Percentiles rank a stretch among this genome's conserved stretches.
These are phyloP conservation scores for Eurytoma californica DNA, from an alignment of 2,888 invertebrate species.

Conservation along the genomic window DNA sequence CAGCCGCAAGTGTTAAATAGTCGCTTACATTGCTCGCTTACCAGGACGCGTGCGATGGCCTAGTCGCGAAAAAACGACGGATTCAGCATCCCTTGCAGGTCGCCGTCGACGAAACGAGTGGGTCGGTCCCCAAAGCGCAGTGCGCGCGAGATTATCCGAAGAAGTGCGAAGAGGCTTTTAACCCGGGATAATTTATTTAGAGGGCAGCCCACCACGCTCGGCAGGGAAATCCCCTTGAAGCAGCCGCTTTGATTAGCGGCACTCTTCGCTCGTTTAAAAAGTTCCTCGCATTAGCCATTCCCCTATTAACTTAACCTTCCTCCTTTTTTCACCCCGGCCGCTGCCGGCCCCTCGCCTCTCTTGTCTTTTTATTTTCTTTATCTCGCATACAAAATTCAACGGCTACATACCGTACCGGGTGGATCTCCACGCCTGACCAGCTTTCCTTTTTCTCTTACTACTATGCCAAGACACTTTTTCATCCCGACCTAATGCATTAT, in stretches of 20 bases:
- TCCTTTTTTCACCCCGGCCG: not conserved
- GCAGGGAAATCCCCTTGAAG: slow-evolving; percentile 47
- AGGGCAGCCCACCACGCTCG: slow-evolving; percentile 40
- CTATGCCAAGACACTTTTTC: not conserved
- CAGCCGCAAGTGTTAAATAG: slow-evolving; percentile 28
- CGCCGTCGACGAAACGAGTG: slow-evolving; percentile 23
- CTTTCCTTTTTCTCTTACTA: not conserved
- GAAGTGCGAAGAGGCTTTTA: slow-evolving; percentile 62
- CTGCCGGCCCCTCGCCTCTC: too few relatives aligned
- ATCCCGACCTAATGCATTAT: not conserved
- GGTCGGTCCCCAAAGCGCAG: not conserved
- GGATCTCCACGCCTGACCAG: slow-evolving; percentile 14
- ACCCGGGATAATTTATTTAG: slow-evolving; percentile 53
- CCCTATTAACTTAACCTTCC: slow-evolving; percentile 45
- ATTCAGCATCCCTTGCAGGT: slow-evolving; percentile 34
- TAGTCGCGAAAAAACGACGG: slow-evolving; percentile 32
- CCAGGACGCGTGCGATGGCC: not conserved
- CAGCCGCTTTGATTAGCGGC: slow-evolving; percentile 53
- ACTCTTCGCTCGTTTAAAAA: slow-evolving; percentile 49
- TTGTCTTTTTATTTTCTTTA: slow-evolving; percentile 10
- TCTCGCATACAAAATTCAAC: slow-evolving; percentile 21
- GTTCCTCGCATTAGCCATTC: slow-evolving; percentile 49
- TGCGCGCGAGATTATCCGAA: slow-evolving; percentile 61
- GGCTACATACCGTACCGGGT: slow-evolving; percentile 3
- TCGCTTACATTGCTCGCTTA: slow-evolving; percentile 17